These are phyloP conservation scores for Chrysomallon squamiferum DNA, from an alignment of 1,140 invertebrate genomes.

Conservation along the genomic window DNA sequence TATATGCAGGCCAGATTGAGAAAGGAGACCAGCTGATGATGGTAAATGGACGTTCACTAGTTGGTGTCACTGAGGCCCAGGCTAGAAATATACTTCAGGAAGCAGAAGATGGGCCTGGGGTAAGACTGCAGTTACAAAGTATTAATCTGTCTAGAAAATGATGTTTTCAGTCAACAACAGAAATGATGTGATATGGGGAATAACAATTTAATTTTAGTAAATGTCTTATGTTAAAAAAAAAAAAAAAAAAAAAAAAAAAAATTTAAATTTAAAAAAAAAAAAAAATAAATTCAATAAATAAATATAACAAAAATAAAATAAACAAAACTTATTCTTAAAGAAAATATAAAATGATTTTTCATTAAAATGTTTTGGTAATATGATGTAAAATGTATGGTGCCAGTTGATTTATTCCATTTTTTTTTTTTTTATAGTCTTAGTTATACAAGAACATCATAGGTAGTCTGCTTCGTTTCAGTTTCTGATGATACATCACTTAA, in stretches of 20 bases:
- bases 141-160: neutral
- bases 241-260: neutral
- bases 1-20: neutral
- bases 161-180: neutral
- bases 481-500: too few species aligned
- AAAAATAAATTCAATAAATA: neutral
- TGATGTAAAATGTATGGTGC: too few species aligned
- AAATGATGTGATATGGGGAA: neutral
- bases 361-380: too few species aligned
- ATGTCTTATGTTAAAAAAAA: neutral
- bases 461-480: too few species aligned
- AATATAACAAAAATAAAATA: too few species aligned
- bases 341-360: too few species aligned
- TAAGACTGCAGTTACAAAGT: neutral
- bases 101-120: neutral
- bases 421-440: too few species aligned
- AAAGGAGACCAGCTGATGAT: conserved; percentile 5
- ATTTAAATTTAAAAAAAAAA: neutral
- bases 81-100: neutral
- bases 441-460: too few species aligned
- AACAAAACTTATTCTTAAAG: too few species aligned
- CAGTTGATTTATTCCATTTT: too few species aligned
- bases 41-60: neutral
- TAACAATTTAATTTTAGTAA: neutral
- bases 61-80: neutral